Evolutionary conservation across 2,888 invertebrate species (phyloP).

Genomic region (Scotopteryx bipunctaria): DNA sequence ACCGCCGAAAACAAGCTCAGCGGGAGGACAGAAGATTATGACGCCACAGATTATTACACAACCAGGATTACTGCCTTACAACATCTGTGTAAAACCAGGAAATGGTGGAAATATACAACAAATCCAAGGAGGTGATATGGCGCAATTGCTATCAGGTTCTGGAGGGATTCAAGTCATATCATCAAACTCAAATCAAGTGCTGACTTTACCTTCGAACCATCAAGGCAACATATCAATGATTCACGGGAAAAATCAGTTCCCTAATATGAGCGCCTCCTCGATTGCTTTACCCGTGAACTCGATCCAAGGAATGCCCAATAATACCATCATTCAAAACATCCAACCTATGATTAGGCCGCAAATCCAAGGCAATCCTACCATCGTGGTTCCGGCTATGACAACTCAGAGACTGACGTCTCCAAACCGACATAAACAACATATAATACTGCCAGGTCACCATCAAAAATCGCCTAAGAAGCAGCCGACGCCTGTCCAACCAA

Average conservation of each 20-base stretch:
- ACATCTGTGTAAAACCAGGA: conserved; percentile 78
- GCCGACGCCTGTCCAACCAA: conserved; percentile 73
- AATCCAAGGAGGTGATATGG: conserved; percentile 73
- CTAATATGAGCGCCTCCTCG: conserved; percentile 79
- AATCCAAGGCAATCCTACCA: conserved; percentile 75
- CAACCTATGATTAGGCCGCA: conserved; percentile 79
- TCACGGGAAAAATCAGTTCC: conserved; percentile 77
- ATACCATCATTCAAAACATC: conserved; percentile 77
- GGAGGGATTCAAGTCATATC: conserved; percentile 80
- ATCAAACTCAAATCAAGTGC: conserved; percentile 78
- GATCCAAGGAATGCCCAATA: conserved; percentile 74
- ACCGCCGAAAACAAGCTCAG: conserved; percentile 72
- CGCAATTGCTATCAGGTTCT: conserved; percentile 70
- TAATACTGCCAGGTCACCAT: conserved; percentile 66
- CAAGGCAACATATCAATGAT: conserved; percentile 67
- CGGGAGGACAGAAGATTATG: conserved; percentile 70
- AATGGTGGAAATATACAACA: conserved; percentile 73
- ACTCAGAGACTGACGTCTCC: conserved; percentile 74
- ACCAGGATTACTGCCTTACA: conserved; percentile 72
- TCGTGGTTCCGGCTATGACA: conserved; percentile 75
- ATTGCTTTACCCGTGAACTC: conserved; percentile 77
- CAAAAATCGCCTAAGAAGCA: conserved; percentile 80
- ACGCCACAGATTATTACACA: conserved; percentile 75
- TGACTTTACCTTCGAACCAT: conserved; percentile 75
- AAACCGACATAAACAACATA: conserved; percentile 74